Base-by-base conservation (phyloP, 2,888 invertebrate genomes). In the Lepetodrilus schrolli region DNA sequence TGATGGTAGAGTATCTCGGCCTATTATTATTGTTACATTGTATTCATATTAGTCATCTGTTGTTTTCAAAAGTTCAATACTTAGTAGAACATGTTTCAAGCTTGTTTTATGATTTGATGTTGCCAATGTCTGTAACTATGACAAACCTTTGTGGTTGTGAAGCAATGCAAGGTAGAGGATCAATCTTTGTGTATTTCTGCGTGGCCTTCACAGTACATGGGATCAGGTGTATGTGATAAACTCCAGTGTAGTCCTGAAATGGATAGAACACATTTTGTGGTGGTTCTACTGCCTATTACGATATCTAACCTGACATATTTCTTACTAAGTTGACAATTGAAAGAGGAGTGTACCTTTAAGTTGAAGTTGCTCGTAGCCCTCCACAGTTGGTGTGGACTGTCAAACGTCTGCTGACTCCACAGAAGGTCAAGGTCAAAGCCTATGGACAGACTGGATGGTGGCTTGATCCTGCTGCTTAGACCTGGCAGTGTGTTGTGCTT, bases 331-430 rank as follows among this genome's bases (percentile, higher is more conserved):
- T 38, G 10, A 38, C 7, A 38, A 38, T 5, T 38, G 10, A 7
- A 38, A 38, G 38, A 7, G 10, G 7, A 38, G 38, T 7, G 4
- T 50, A 89, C 89, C 85, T 89, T 89, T 20, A 90, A 78, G 76
- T 86, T 91, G 74, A 86, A 89, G 20, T 87, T 83, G 78, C 90
- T 90, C 5, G 87, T 90, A 8, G 91, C 91, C 76, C 86, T 86
- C 91, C 91, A 91, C 8, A 88, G 81, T 80, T 91, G 91, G 36
- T 86, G 85, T 3, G 91, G 90, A 17, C 90, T 88, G 78, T 91
- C 91, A 85, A 88, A 90, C 5, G 91, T 90, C 72, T 87, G 85
- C 76, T 90, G 89, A 70, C 88, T 88, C 91, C 91, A 91, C 23
- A 90, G 69, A 4, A 90, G 82, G 65, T 87, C 84, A 36, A 91